Percentiles rank a stretch among this genome's conserved stretches.
These are phyloP conservation scores for Diphyllodes magnificus DNA, from an alignment of 2,113 vertebrate genomes.

Conservation along the genomic window DNA sequence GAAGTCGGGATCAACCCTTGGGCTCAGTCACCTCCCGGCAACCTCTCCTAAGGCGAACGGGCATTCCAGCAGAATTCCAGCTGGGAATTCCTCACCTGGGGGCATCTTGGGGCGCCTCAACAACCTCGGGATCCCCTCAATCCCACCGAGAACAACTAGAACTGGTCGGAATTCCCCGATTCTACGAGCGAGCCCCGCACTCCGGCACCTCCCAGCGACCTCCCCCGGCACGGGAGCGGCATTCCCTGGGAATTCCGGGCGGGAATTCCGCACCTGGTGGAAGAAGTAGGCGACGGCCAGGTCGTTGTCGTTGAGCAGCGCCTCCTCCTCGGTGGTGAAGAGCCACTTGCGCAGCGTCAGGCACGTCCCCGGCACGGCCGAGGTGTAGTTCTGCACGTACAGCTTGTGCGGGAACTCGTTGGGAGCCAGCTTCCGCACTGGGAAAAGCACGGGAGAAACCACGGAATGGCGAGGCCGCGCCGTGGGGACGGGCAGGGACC, in stretches of 20 bases:
- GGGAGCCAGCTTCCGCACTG: conserved; percentile 92
- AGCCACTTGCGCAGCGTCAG: conserved; percentile 94
- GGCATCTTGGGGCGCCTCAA: background rate
- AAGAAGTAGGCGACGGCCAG: conserved; percentile 94
- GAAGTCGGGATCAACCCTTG: background rate
- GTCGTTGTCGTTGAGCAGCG: conserved; percentile 89
- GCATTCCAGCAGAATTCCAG: background rate
- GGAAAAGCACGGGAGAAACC: too few relatives aligned
- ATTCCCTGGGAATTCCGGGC: fast-evolving
- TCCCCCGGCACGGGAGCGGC: too few relatives aligned
- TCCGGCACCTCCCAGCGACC: fast-evolving
- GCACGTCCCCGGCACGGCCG: conserved; percentile 92
- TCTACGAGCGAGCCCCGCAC: too few relatives aligned
- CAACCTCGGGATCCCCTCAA: too few relatives aligned
- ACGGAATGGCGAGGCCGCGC: too few relatives aligned
- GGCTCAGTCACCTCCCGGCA: background rate
- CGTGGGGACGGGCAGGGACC: too few relatives aligned
- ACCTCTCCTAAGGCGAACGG: background rate
- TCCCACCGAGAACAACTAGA: fast-evolving
- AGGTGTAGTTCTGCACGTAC: conserved; percentile 97
- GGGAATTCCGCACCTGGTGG: conserved; percentile 75
- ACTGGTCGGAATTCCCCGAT: background rate
- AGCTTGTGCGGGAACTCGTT: conserved; percentile 98
- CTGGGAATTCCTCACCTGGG: background rate
- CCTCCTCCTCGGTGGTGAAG: conserved; percentile 92